Evolutionary conservation across 2,113 vertebrate genomes (phyloP), one percentile per base, ranked within the genome.

Genomic region (Cnemophilus loriae): DNA sequence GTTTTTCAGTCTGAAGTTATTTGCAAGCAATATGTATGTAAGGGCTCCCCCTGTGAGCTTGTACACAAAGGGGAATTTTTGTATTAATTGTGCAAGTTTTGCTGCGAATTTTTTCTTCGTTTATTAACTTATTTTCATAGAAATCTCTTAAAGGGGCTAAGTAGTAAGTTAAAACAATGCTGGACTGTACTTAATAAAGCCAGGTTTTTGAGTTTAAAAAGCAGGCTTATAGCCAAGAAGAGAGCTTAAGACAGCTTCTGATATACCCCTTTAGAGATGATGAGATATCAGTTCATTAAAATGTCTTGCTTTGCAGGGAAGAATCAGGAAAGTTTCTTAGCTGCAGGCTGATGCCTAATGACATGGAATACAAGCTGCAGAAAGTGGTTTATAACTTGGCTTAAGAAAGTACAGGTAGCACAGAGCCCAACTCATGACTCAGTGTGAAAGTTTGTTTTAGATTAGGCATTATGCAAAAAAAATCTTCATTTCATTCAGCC

Each of bases 401-500:
- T 77, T 49, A 61, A 47, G 18, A 47, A 88, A 87, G 21, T 20
- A 42, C 23, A 53, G 13, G 56, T 46, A 84, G 26, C 19, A 27
- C 9, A 44, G 27, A 83, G 24, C 4, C 17, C 10, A 50, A 4
- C 20, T 74, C 4, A 5, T 50, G 59, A 11, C 18, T 89, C 81
- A 16, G 63, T 35, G 16, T 37, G 22, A 64, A 73, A 26, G 23
- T 41, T 17, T 76, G 42, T 52, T 87, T 53, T 33, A 70, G 12
- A 15, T 89, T 17, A 91, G 21, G 7, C 5, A 27, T 44, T 12
- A 15, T 23, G 27, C 7, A 50, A 42, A 75, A 47, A 64, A 39
- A 37, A 8, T 4, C 5, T 35, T 52, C 0, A 1, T 81, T 82
- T 88, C 1, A 5, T 44, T 63, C 61, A 30, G 7, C 41, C 11